phyloP scores from a whole-genome alignment of 2,113 vertebrate genomes.

The Anarrhichthys ocellatus region DNA sequence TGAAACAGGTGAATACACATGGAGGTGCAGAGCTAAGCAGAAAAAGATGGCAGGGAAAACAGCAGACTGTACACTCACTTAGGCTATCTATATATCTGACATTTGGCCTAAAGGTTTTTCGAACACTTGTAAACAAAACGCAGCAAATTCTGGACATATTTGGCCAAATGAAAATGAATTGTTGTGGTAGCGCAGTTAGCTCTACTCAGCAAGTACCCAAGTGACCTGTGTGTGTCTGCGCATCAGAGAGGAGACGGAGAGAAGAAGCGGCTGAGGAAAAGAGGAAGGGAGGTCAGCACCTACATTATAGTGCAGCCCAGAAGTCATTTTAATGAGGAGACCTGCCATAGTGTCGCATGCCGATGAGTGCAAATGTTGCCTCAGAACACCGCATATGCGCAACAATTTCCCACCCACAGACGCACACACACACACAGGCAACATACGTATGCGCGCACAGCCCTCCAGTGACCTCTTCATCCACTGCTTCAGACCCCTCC shows the following conservation, averaged over 20 bases:
- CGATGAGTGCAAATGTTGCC: conserved; percentile 9
- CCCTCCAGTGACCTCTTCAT: conserved; percentile 70
- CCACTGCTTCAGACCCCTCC: conserved; percentile 47
- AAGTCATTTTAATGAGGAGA: conserved; percentile 23
- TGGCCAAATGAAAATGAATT: background rate
- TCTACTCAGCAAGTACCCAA: background rate
- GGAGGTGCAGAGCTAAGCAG: conserved; percentile 34
- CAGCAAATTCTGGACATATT: background rate
- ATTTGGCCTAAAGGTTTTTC: background rate
- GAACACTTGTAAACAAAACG: background rate
- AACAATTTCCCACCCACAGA: conserved; percentile 11
- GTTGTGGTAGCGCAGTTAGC: background rate
- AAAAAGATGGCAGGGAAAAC: conserved; percentile 22
- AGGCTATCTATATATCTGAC: background rate
- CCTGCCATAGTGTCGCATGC: conserved; percentile 3
- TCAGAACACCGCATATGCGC: conserved; percentile 24
- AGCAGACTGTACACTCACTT: background rate
- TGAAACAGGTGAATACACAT: conserved; percentile 24
- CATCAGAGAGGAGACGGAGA: background rate
- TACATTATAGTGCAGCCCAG: background rate
- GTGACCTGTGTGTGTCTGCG: conserved; percentile 3
- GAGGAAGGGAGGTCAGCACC: conserved; percentile 1
- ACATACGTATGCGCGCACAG: conserved; percentile 44
- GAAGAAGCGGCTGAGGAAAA: background rate
- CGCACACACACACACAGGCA: background rate